Evolutionary conservation across 1,140 invertebrate genomes (phyloP).

Genomic region (Drosophila eugracilis): DNA sequence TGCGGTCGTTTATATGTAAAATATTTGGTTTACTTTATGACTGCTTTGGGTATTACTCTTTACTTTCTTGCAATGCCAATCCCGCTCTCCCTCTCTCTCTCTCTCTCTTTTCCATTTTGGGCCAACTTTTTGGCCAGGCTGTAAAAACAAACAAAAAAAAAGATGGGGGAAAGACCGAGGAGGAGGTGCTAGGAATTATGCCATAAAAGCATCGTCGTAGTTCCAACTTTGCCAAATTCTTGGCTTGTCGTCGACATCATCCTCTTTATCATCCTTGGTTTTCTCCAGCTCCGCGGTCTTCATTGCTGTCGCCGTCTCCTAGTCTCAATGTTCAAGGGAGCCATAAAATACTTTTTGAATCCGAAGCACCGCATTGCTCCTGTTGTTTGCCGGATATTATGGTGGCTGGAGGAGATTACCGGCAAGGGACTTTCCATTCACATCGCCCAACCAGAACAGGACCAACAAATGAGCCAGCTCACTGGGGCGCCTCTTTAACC

Average conservation of each 20-base stretch:
- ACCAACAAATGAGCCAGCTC: constrained; percentile 60
- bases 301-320: constrained; percentile 23
- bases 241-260: constrained; percentile 58
- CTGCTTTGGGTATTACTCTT: constrained; percentile 82
- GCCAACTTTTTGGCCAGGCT: constrained; percentile 62
- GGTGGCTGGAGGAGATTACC: constrained; percentile 44
- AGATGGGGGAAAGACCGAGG: neutral
- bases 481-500: constrained; percentile 33
- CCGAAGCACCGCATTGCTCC: constrained; percentile 40
- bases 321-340: constrained; percentile 75
- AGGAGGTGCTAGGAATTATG: constrained; percentile 73
- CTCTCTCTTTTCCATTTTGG: constrained; percentile 4
- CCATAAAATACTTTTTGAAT: constrained; percentile 72
- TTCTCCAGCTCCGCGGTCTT: constrained; percentile 31
- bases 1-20: constrained; percentile 83
- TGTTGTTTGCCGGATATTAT: constrained; percentile 19
- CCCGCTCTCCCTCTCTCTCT: constrained; percentile 35
- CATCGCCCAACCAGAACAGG: constrained; percentile 15
- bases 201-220: constrained; percentile 68
- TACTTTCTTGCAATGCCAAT: constrained; percentile 79
- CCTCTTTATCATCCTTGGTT: constrained; percentile 24
- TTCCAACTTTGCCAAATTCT: constrained; percentile 72
- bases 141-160: constrained; percentile 65
- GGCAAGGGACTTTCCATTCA: constrained; percentile 26
- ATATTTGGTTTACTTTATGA: constrained; percentile 82